phyloP scores from a whole-genome alignment of 2,888 invertebrate genomes.

The Eristalinus aeneus region DNA sequence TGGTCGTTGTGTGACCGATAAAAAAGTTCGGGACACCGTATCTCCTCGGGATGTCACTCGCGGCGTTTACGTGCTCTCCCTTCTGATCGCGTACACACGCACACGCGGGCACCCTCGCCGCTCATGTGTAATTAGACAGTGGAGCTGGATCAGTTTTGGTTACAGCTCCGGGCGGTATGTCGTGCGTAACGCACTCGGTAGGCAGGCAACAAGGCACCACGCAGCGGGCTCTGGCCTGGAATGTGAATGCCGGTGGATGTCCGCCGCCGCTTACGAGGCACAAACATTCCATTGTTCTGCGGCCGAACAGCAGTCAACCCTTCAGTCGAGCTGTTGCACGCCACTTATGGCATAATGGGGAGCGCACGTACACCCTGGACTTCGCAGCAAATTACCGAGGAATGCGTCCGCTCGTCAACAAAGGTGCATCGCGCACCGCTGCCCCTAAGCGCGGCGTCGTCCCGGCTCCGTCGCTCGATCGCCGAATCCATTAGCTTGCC shows the following conservation, averaged over 20 bases:
- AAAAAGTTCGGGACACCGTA: constrained; percentile 44
- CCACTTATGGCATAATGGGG: constrained; percentile 21
- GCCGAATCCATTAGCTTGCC: constrained; percentile 59
- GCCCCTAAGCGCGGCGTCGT: constrained; percentile 35
- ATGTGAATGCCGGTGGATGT: constrained; percentile 29
- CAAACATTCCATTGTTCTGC: constrained; percentile 36
- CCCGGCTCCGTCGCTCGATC: constrained; percentile 14
- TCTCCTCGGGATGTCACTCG: constrained; percentile 10
- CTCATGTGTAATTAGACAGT: constrained; percentile 51
- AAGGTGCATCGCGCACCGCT: background rate
- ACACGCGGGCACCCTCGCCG: background rate
- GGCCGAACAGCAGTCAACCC: constrained; percentile 15
- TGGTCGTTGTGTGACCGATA: constrained; percentile 62
- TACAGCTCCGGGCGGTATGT: constrained; percentile 23
- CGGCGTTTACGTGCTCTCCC: background rate
- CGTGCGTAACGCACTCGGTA: constrained; percentile 59
- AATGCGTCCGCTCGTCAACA: constrained; percentile 46
- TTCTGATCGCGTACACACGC: background rate
- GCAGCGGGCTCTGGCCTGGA: constrained; percentile 28
- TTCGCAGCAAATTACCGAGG: constrained; percentile 47
- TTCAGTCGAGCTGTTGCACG: background rate
- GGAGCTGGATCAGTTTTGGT: constrained; percentile 9
- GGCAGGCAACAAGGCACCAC: constrained; percentile 40
- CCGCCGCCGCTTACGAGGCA: background rate
- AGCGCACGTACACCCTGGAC: constrained; percentile 5